Conservation (phyloP, 2,888 invertebrate genomes). For the Athalia rosae region DNA sequence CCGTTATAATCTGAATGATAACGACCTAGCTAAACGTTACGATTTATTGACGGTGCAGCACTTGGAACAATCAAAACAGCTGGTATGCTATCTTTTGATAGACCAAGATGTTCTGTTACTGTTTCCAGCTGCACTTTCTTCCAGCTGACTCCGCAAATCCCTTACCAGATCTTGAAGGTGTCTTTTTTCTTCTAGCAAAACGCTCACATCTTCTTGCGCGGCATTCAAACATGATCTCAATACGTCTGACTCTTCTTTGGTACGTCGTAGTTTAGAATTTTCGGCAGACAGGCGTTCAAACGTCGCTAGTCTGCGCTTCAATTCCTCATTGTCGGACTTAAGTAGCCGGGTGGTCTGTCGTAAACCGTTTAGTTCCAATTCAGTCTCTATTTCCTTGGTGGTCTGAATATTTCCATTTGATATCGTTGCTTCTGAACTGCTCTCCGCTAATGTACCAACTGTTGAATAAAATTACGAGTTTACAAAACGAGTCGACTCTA, state of each 20-base stretch:
- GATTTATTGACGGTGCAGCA: constrained; percentile 78
- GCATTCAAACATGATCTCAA: constrained; percentile 79
- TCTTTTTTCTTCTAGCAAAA: constrained; percentile 84
- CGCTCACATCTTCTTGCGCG: constrained; percentile 85
- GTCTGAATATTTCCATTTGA: constrained; percentile 54
- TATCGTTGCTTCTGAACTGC: constrained; percentile 52
- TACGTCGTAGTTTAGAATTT: constrained; percentile 75
- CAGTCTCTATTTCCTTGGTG: constrained; percentile 68
- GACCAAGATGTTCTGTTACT: constrained; percentile 73
- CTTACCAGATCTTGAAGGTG: constrained; percentile 83
- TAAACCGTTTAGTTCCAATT: constrained; percentile 74
- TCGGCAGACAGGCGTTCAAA: constrained; percentile 79
- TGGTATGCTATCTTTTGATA: constrained; percentile 80
- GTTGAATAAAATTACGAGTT: constrained; percentile 36
- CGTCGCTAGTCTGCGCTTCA: constrained; percentile 78
- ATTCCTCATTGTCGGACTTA: constrained; percentile 79
- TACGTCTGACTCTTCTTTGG: constrained; percentile 78
- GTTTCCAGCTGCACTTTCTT: constrained; percentile 69
- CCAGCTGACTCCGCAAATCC: constrained; percentile 78
- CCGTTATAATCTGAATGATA: background rate
- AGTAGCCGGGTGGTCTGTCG: constrained; percentile 76
- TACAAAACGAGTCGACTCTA: background rate
- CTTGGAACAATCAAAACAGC: constrained; percentile 83
- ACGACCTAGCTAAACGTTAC: constrained; percentile 52
- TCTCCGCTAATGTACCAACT: constrained; percentile 58